A percentile compares a stretch with the other conserved stretches of the same genome.
Evolutionary conservation across 1,140 invertebrate species (phyloP).

Genomic region (Zaprionus ghesquierei): DNA sequence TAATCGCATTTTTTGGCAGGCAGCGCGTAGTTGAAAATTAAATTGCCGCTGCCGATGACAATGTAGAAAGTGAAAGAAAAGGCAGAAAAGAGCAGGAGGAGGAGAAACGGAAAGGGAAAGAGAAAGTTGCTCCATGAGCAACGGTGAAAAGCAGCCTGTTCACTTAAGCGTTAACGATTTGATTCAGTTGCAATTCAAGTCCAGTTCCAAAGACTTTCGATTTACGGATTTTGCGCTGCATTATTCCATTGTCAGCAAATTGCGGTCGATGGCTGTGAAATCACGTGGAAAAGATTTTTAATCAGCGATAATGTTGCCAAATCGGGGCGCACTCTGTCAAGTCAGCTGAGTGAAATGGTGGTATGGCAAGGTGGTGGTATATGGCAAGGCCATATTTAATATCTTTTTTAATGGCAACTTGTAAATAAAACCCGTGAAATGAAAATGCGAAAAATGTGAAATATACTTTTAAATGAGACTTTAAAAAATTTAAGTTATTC

Average conservation of each 20-base stretch:
- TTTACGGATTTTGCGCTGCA: not conserved
- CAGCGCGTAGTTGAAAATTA: constrained; percentile 77
- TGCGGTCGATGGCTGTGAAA: constrained; percentile 11
- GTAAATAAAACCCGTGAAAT: no score
- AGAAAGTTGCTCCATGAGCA: not conserved
- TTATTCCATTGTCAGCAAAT: constrained; percentile 21
- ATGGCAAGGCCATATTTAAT: not conserved
- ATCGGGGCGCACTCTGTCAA: not conserved
- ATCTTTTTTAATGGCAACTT: not conserved
- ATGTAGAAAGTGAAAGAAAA: not conserved
- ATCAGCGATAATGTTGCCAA: constrained; percentile 9
- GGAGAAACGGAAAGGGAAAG: not conserved
- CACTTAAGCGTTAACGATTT: constrained; percentile 61
- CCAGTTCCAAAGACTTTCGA: not conserved
- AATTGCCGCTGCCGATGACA: constrained; percentile 61
- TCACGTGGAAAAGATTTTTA: constrained; percentile 8
- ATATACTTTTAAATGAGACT: no score
- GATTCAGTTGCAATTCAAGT: constrained; percentile 41
- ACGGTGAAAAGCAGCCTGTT: constrained; percentile 30
- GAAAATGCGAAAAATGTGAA: no score
- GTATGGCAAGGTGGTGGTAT: no score
- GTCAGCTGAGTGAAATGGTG: not conserved
- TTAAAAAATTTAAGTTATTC: no score
- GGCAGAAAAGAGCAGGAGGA: not conserved
- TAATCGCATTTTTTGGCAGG: constrained; percentile 53